phyloP scores from a whole-genome alignment of 2,113 vertebrate species.

The Myotis brandtii region DNA sequence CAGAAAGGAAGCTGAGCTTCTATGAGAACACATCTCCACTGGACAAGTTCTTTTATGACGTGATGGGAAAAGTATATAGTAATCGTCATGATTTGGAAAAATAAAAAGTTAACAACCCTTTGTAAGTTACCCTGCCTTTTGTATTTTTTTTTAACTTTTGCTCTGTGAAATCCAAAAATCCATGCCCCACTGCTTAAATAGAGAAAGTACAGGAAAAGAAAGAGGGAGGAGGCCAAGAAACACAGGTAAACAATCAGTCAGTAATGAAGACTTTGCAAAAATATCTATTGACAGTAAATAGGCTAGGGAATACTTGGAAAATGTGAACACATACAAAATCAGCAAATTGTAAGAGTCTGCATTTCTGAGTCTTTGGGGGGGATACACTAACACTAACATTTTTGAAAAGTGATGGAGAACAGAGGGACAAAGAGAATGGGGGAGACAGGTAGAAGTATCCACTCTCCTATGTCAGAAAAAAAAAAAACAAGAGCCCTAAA shows the following conservation, averaged over 20 bases:
- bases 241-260: slow-evolving; percentile 47
- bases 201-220: neutral
- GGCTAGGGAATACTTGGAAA: slow-evolving; percentile 17
- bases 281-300: neutral
- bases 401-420: slow-evolving; percentile 44
- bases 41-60: too few relatives aligned
- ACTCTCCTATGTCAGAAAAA: neutral
- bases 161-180: slow-evolving; percentile 12
- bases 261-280: slow-evolving; percentile 60
- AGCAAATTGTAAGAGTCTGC: neutral
- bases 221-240: neutral
- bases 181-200: neutral
- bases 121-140: neutral
- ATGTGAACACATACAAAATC: slow-evolving; percentile 28
- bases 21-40: too few relatives aligned
- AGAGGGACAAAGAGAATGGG: neutral
- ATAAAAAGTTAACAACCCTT: neutral
- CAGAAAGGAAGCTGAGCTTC: too few relatives aligned
- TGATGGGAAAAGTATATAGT: too few relatives aligned
- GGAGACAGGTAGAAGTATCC: neutral
- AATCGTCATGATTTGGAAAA: neutral
- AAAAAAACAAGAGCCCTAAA: neutral
- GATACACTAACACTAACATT: neutral
- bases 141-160: neutral
- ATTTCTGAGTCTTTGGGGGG: neutral